Conservation (phyloP, 1,140 invertebrate genomes). For the Heliconius hewitsoni region DNA sequence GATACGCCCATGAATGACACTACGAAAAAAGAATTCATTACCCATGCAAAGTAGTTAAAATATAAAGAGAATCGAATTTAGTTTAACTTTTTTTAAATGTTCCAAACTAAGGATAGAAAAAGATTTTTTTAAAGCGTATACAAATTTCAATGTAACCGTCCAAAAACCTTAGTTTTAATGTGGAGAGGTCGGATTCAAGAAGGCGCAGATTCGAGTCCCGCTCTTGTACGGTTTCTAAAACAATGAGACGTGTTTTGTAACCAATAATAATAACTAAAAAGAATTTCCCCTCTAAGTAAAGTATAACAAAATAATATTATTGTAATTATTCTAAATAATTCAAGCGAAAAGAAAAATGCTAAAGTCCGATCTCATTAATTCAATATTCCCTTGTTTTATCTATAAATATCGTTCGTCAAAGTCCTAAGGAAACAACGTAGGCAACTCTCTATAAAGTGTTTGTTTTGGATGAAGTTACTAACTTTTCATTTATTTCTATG, state of each 20-base stretch:
- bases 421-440: constrained; percentile 3
- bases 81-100: no score
- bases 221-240: no score
- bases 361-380: constrained; percentile 10
- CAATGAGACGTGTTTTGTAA: neutral
- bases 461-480: neutral
- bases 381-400: constrained; percentile 6
- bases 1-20: no score
- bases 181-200: no score
- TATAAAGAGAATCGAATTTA: no score
- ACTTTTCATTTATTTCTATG: neutral
- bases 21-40: no score
- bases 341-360: constrained; percentile 1
- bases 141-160: no score
- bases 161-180: no score
- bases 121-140: no score
- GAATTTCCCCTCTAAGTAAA: neutral
- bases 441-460: neutral
- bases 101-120: no score
- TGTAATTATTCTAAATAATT: neutral
- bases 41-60: no score
- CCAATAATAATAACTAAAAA: neutral
- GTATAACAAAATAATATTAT: neutral
- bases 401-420: constrained; percentile 14
- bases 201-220: no score